Evolutionary conservation across 2,888 invertebrate genomes (phyloP).

Genomic region (Rotaria macrura): DNA sequence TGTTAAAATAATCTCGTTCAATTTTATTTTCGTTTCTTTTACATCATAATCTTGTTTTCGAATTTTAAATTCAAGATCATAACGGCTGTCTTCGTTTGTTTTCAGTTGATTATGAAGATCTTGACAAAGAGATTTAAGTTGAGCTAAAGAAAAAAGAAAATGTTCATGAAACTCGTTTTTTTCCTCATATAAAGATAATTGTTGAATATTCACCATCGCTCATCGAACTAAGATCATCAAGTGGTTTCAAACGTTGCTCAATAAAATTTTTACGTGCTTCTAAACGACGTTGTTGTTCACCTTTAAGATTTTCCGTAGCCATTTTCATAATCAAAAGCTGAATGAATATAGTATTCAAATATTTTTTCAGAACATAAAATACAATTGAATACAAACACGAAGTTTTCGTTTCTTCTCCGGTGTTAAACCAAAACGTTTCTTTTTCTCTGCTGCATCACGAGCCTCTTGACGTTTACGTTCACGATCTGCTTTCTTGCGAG

Average conservation of each 20-base stretch:
- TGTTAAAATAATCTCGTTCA: no score
- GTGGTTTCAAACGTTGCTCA: constrained; percentile 42
- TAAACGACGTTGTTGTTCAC: constrained; percentile 95
- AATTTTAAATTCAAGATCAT: constrained; percentile 93
- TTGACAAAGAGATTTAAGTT: constrained; percentile 84
- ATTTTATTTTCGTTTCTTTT: no score
- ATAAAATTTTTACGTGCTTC: constrained; percentile 60
- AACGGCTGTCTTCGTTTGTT: constrained; percentile 90
- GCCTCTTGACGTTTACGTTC: constrained; percentile 34
- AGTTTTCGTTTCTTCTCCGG: constrained; percentile 34
- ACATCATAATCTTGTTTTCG: constrained; percentile 92
- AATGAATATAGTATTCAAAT: neutral
- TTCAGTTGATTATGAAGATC: constrained; percentile 82
- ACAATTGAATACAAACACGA: neutral
- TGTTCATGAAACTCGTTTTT: no score
- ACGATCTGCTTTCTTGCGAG: constrained; percentile 33
- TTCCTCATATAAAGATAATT: neutral
- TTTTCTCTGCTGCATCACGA: constrained; percentile 34
- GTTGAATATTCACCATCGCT: constrained; percentile 15
- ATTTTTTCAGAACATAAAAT: neutral
- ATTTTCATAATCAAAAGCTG: constrained; percentile 91
- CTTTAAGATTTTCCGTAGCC: constrained; percentile 98
- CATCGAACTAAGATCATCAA: constrained; percentile 28
- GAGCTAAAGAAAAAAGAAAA: constrained; percentile 60
- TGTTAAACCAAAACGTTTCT: constrained; percentile 34